Base-by-base conservation (phyloP, 1,140 invertebrate genomes). In the Drosophila baimaii region DNA sequence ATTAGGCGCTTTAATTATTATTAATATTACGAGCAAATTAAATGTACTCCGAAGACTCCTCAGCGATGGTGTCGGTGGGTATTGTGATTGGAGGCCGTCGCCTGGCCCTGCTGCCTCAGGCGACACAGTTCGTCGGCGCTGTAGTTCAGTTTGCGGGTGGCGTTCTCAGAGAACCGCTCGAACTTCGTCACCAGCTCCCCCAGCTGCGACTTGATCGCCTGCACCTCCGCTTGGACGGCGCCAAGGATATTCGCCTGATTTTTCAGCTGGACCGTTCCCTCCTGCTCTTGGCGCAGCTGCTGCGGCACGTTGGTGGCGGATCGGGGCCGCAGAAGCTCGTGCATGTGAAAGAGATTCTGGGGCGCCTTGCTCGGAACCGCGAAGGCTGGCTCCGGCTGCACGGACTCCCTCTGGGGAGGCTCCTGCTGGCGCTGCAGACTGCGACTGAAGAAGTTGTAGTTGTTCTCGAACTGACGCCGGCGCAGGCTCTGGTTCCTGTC, bases 401-500 rank as follows among this genome's bases (percentile, higher is more conserved):
- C 43, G 2, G 66, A 52, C 0, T 81, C 59, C 13, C 51, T 35
- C 17, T 71, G 69, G 0, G 59, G 21, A 1, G 70, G 29, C 9
- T 49, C 35, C 31, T 58, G 70, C 37, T 70, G 80, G 0, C 82
- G 79, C 59, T 91, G 82, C 33, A 92, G 15, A 46, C 79, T 91
- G 29, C 79, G 73, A 37, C 85, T 90, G 8, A 92, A 92, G 46
- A 91, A 64, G 49, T 81, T 77, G 46, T 91, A 92, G 63, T 92
- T 92, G 91, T 91, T 93, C 91, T 88, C 93, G 91, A 79, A 93
- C 92, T 88, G 93, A 84, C 79, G 93, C 85, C 79, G 93, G 33
- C 92, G 91, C 29, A 93, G 77, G 66, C 92, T 94, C 83, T 92
- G 92, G 63, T 93, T 93, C 62, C 92, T 93, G 76, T 94, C 94